Evolutionary conservation across 2,797 vertebrate species (phyloP).

Genomic region (Pipistrellus kuhlii): DNA sequence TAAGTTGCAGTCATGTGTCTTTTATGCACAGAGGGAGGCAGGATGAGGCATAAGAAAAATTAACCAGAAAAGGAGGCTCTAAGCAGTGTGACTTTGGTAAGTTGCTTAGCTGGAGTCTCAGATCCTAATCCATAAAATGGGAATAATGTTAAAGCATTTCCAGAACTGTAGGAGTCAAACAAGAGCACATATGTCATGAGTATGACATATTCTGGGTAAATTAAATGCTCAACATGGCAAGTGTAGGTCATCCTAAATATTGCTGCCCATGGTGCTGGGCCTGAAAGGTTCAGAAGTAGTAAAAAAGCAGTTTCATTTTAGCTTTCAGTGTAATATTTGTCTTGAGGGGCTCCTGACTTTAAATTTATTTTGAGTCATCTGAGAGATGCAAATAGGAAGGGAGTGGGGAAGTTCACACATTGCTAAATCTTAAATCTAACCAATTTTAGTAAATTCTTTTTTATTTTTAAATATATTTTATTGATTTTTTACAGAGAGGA

Average conservation of each 20-base stretch:
- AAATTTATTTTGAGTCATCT: slow-evolving; percentile 51
- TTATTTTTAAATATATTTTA: too few relatives aligned
- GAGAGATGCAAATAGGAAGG: slow-evolving; percentile 44
- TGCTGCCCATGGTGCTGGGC: not conserved
- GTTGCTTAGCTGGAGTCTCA: not conserved
- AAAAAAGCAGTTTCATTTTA: slow-evolving; percentile 28
- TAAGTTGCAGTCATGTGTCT: not conserved
- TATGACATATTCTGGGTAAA: slow-evolving; percentile 38
- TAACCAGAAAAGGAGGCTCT: not conserved
- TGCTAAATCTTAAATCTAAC: slow-evolving; percentile 56
- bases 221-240: not conserved
- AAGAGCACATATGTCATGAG: not conserved
- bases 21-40: not conserved
- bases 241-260: not conserved
- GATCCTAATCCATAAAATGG: slow-evolving; percentile 10
- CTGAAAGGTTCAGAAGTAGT: not conserved
- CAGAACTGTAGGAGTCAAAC: slow-evolving; percentile 1
- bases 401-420: not conserved
- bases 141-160: slow-evolving; percentile 30
- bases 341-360: slow-evolving; percentile 55
- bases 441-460: slow-evolving; percentile 64
- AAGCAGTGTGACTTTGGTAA: not conserved
- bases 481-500: too few relatives aligned
- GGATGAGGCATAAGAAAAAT: not conserved
- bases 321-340: slow-evolving; percentile 1